phyloP scores from a whole-genome alignment of 2,888 invertebrate genomes.

The Alentia gelatinosa region DNA sequence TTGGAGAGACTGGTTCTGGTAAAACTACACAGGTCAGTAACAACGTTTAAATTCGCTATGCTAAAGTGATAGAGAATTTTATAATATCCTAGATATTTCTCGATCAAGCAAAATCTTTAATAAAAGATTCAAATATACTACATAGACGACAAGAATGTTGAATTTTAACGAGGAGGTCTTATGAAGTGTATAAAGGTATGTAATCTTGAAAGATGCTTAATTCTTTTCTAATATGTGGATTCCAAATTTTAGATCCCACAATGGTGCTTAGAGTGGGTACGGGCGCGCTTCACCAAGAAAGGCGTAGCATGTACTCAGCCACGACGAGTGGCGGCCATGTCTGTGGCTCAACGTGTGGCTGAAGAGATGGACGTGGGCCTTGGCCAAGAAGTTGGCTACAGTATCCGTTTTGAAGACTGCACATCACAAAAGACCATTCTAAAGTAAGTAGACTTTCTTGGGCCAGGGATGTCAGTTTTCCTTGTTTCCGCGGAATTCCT shows the following conservation, averaged over 20 bases:
- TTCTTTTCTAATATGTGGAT: too few species aligned
- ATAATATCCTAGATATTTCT: too few species aligned
- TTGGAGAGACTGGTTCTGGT: conserved; percentile 99
- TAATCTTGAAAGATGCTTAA: too few species aligned
- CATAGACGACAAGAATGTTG: too few species aligned
- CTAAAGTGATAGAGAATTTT: too few species aligned
- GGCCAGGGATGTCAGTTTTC: too few species aligned
- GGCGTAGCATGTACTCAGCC: conserved; percentile 98
- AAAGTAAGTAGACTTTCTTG: conserved; percentile 84
- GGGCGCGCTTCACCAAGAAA: conserved; percentile 82
- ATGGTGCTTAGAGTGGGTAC: conserved; percentile 85
- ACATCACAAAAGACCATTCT: conserved; percentile 95
- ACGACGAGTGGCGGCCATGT: conserved; percentile 99
- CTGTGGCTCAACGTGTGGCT: conserved; percentile 98
- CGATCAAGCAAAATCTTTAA: too few species aligned
- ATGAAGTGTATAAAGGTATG: too few species aligned
- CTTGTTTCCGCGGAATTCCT: too few species aligned
- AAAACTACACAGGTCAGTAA: conserved; percentile 93
- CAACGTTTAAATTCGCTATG: too few species aligned
- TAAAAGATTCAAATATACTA: too few species aligned
- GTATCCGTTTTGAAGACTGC: conserved; percentile 99
- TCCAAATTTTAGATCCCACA: conserved; percentile 95
- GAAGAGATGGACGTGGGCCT: conserved; percentile 99
- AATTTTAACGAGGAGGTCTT: too few species aligned
- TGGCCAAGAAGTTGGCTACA: conserved; percentile 95